Evolutionary conservation across 2,888 invertebrate genomes (phyloP), one percentile per base, ranked within the genome.

Genomic region (Terebella lapidaria): DNA sequence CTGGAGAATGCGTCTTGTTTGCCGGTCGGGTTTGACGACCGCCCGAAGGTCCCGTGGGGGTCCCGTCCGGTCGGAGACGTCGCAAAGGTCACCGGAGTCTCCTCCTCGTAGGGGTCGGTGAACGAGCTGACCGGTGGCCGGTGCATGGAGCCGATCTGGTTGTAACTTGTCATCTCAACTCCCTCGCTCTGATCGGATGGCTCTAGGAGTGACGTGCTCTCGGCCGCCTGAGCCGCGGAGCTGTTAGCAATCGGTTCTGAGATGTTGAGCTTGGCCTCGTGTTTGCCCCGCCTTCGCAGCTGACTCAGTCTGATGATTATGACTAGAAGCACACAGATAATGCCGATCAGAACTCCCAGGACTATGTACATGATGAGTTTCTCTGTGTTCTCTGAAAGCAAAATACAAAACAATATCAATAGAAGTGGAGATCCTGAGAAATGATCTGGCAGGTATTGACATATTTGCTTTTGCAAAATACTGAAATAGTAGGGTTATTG

Each of bases 371-470:
- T 51, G 35, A 61, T 61, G 56, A 65, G 61, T 42, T 63, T 63
- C 56, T 65, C 65, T 24, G 54, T 46, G 45, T 65, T 65, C 22
- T 54, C 65, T 65, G 61, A n/a, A n/a, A n/a, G n/a, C n/a, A n/a
- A n/a, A n/a, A n/a, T n/a, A n/a, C n/a, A n/a, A n/a, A n/a, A n/a
- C n/a, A n/a, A n/a, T n/a, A n/a, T n/a, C n/a, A n/a, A n/a, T n/a
- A n/a, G n/a, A n/a, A n/a, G n/a, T n/a, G n/a, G n/a, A n/a, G n/a
- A n/a, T n/a, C n/a, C n/a, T n/a, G n/a, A n/a, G n/a, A n/a, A n/a
- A n/a, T n/a, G n/a, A n/a, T n/a, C n/a, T n/a, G n/a, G n/a, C n/a
- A n/a, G n/a, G n/a, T n/a, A n/a, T n/a, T n/a, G n/a, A n/a, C n/a
- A n/a, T n/a, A n/a, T n/a, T n/a, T n/a, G n/a, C n/a, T n/a, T n/a